Percentiles rank a stretch among this genome's conserved stretches.
Evolutionary conservation across 2,113 vertebrate genomes (phyloP).

Genomic region (Alethe castanea): DNA sequence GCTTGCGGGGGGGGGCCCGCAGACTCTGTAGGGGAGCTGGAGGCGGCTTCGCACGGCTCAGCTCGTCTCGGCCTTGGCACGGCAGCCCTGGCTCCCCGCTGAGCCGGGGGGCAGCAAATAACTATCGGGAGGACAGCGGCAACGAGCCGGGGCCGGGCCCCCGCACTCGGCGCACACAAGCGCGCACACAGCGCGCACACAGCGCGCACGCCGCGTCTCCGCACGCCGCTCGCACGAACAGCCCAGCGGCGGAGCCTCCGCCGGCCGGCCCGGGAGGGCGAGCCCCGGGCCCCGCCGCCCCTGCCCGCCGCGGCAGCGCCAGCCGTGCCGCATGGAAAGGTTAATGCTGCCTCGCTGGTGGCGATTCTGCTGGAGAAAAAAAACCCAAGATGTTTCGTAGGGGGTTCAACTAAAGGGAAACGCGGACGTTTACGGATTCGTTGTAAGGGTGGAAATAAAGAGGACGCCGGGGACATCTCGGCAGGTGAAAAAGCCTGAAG

Average conservation of each 20-base stretch:
- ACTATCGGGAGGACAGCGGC: neutral
- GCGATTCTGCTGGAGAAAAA: neutral
- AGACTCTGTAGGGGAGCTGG: neutral
- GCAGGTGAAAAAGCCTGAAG: neutral
- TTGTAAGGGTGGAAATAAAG: neutral
- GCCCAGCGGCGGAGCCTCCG: neutral
- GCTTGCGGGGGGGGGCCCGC: neutral
- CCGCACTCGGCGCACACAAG: too few species aligned
- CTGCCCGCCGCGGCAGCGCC: neutral
- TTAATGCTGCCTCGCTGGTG: neutral
- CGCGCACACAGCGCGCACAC: neutral
- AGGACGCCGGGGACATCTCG: neutral
- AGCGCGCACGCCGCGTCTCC: neutral
- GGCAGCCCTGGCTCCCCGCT: neutral
- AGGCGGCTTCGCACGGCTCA: neutral
- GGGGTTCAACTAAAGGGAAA: neutral
- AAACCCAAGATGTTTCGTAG: neutral
- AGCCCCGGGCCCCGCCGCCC: neutral
- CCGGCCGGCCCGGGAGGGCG: neutral
- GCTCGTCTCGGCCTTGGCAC: neutral
- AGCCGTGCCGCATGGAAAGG: neutral
- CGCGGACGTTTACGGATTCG: neutral
- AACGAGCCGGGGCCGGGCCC: neutral
- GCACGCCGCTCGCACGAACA: fast-evolving
- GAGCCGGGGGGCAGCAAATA: neutral